These are phyloP conservation scores for Oryzias javanicus DNA, from an alignment of 2,113 vertebrate species.

Conservation along the genomic window DNA sequence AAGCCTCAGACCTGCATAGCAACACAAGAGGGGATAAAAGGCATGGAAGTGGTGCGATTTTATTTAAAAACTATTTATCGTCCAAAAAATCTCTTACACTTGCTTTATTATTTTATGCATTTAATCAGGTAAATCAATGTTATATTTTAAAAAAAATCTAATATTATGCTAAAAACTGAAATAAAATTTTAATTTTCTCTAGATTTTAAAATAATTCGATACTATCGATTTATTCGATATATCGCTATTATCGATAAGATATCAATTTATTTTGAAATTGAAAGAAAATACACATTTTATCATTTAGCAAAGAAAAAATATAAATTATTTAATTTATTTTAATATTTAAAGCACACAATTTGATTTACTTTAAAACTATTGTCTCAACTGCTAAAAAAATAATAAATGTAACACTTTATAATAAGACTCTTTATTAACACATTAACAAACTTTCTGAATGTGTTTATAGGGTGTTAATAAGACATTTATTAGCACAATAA, in stretches of 20 bases:
- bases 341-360: not conserved
- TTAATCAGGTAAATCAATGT: constrained; percentile 14
- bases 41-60: not conserved
- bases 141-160: constrained; percentile 16
- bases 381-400: not conserved
- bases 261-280: too few species aligned
- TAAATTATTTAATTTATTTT: not conserved
- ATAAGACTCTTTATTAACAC: too few species aligned
- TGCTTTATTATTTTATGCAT: constrained; percentile 1
- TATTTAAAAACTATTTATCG: not conserved
- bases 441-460: too few species aligned
- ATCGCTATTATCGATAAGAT: too few species aligned
- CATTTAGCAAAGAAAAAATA: not conserved
- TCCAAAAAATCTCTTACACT: not conserved
- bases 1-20: constrained; percentile 20
- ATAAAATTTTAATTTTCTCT: not conserved
- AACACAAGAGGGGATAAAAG: constrained; percentile 8
- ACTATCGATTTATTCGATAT: too few species aligned
- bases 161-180: not conserved
- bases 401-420: too few species aligned
- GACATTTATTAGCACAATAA: too few species aligned
- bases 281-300: too few species aligned
- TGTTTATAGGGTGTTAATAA: too few species aligned
- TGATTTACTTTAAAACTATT: not conserved
- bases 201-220: constrained; percentile 3